Evolutionary conservation across 2,797 vertebrate genomes (phyloP), one percentile per base, ranked within the genome.

Genomic region (Leptodactylus fallax): DNA sequence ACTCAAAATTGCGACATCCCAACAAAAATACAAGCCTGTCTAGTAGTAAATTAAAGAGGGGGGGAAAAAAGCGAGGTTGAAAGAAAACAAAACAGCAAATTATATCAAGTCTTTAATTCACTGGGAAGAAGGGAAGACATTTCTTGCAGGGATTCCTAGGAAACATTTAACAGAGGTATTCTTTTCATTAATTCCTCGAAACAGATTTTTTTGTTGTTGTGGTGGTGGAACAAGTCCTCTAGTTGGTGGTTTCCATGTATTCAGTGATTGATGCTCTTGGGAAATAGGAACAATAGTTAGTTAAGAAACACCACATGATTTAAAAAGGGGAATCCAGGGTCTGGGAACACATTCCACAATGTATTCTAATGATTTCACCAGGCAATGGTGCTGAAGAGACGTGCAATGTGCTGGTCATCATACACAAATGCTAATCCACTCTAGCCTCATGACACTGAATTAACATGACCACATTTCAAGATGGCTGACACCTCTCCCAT

Each of bases 1-100:
- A 58, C 78, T 81, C 56, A 61, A 85, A 81, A 89, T 65, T 77
- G 79, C 56, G 79, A 89, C 83, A 85, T 81, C 56, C 83, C 60
- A 65, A 79, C 78, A 89, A 89, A 87, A 82, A 93, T 58, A 84
- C 79, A 90, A 88, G 56, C 56, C 56, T 88, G 61, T 72, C 83
- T 58, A 85, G 76, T 58, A 77, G 69, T 86, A 85, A 85, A 89
- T 89, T 77, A 72, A 79, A 85, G 36, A 45, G 67, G 58, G 53
- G 53, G 58, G 51, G 6, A 78, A 83, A 14, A 53, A 77, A 58
- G 1, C 21, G 5, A 17, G 25, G 16, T 27, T 25, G 27, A 60
- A 47, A 86, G 53, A 82, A 81, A 87, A 71, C 17, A 81, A 80
- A 87, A 60, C 79, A 27, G 77, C 60, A 82, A 69, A 82, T 87